A percentile compares a stretch with the other conserved stretches of the same genome.
Evolutionary conservation across 2,113 vertebrate genomes (phyloP).

Genomic region (Vombatus ursinus): DNA sequence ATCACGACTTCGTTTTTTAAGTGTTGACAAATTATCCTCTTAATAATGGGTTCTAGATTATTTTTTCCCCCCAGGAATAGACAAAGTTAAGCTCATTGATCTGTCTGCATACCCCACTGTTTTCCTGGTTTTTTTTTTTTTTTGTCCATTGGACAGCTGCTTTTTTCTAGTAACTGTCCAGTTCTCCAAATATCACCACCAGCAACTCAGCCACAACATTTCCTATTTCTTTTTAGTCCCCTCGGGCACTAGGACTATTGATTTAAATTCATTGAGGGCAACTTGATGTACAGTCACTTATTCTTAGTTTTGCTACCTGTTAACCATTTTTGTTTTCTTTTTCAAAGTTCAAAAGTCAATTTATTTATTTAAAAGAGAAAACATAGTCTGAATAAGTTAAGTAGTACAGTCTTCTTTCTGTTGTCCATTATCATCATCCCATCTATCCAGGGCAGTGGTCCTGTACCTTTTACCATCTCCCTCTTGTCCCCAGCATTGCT

Average conservation of each 20-base stretch:
- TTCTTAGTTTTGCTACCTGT: neutral
- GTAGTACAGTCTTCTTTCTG: neutral
- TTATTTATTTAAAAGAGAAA: neutral
- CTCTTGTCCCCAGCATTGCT: neutral
- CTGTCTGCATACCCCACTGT: neutral
- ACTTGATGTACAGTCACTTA: neutral
- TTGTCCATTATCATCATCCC: neutral
- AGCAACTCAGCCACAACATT: neutral
- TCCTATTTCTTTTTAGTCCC: neutral
- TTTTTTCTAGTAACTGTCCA: neutral
- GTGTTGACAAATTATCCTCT: neutral
- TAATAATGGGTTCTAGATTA: conserved; percentile 35
- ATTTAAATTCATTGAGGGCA: neutral
- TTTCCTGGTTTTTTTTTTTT: neutral
- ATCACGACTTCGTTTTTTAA: neutral
- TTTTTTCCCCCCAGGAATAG: conserved; percentile 23
- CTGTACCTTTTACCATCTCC: neutral
- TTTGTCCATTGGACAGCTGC: neutral
- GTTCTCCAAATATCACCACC: neutral
- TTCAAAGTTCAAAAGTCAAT: neutral
- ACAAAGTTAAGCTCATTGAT: neutral
- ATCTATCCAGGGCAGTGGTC: neutral
- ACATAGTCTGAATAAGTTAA: neutral
- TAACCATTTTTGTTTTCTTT: neutral
- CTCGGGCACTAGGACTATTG: neutral